These are phyloP conservation scores for Synergus laeviventris DNA, from an alignment of 2,888 invertebrate species.

Conservation along the genomic window DNA sequence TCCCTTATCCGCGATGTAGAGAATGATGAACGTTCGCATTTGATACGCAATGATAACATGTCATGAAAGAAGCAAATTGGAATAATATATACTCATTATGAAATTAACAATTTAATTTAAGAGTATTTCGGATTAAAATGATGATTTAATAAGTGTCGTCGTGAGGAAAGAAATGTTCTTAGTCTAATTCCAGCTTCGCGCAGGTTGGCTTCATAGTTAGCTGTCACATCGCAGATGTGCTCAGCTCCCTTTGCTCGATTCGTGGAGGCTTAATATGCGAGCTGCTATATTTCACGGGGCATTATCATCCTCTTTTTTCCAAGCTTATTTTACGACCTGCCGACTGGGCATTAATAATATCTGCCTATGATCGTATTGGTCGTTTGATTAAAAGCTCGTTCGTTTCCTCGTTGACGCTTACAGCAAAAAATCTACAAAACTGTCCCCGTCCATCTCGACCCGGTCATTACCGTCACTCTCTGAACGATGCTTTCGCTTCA, in stretches of 20 bases:
- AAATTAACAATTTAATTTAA: not conserved
- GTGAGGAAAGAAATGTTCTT: conserved; percentile 52
- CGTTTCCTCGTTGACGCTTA: conserved; percentile 15
- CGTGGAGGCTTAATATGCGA: conserved; percentile 56
- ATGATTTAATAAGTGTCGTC: conserved; percentile 65
- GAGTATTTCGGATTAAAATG: too few species aligned
- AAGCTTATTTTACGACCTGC: conserved; percentile 68
- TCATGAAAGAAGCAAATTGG: not conserved
- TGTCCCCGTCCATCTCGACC: not conserved
- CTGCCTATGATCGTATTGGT: conserved; percentile 54
- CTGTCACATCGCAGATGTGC: conserved; percentile 67
- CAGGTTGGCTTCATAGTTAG: conserved; percentile 49
- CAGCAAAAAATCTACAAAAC: conserved; percentile 42
- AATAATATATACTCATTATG: not conserved
- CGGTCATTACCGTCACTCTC: not conserved
- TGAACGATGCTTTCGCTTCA: not conserved
- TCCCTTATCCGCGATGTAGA: not conserved
- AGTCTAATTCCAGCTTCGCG: conserved; percentile 52
- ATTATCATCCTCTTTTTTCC: conserved; percentile 66
- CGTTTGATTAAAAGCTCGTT: conserved; percentile 53
- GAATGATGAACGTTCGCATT: not conserved
- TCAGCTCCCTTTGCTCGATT: conserved; percentile 46
- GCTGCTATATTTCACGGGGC: conserved; percentile 66
- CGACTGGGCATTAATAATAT: conserved; percentile 69
- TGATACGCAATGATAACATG: not conserved